These are phyloP conservation scores for Platyrinchus mystaceus DNA, from an alignment of 2,797 vertebrate genomes.

Conservation along the genomic window DNA sequence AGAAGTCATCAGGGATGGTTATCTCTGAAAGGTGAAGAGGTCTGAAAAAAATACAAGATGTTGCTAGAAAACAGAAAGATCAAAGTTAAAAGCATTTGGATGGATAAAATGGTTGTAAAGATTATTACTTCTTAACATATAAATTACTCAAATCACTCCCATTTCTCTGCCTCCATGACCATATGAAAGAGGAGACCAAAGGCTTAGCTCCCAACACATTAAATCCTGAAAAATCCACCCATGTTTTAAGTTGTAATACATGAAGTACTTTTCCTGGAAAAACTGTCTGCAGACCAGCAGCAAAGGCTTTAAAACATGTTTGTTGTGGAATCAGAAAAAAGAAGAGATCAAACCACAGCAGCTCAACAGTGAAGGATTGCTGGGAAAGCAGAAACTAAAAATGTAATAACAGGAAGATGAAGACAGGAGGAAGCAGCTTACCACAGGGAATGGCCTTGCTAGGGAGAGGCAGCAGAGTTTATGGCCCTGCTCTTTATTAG, in stretches of 20 bases:
- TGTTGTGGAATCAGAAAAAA: constrained; percentile 54
- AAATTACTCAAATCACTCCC: constrained; percentile 50
- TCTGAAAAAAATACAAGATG: background rate
- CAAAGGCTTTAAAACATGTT: constrained; percentile 50
- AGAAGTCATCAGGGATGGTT: background rate
- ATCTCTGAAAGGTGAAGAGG: constrained; percentile 1
- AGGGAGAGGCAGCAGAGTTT: constrained; percentile 23
- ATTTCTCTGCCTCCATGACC: constrained; percentile 21
- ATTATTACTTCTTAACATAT: constrained; percentile 55
- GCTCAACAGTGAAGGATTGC: constrained; percentile 41
- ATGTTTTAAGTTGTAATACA: constrained; percentile 53
- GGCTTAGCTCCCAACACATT: constrained; percentile 34
- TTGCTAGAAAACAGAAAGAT: constrained; percentile 58
- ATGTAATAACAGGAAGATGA: constrained; percentile 31
- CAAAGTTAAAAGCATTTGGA: constrained; percentile 50
- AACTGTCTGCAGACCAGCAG: constrained; percentile 16
- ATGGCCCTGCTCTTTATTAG: constrained; percentile 36
- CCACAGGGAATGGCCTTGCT: constrained; percentile 34
- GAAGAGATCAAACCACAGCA: constrained; percentile 2
- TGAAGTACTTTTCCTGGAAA: constrained; percentile 48
- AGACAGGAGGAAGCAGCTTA: constrained; percentile 29
- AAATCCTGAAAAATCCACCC: constrained; percentile 55
- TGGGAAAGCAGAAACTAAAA: constrained; percentile 56
- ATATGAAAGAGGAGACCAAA: constrained; percentile 51
- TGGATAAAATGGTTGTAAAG: constrained; percentile 32